Conservation (phyloP, 1,140 invertebrate genomes). For the Drosophila lowei region DNA sequence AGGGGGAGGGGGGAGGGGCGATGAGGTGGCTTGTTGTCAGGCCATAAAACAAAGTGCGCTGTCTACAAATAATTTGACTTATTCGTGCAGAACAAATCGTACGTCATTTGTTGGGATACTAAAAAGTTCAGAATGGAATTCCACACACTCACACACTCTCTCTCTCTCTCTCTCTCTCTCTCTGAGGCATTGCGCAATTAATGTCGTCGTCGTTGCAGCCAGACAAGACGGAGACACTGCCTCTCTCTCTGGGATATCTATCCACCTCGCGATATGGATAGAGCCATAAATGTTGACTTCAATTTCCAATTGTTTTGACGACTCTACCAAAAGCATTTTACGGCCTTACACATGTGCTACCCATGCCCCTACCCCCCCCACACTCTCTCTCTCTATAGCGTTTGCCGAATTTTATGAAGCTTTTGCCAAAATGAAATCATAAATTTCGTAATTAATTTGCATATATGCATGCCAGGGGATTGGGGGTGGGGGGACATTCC, state of each 20-base stretch:
- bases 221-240: slow-evolving; percentile 36
- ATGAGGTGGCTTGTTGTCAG: slow-evolving; percentile 62
- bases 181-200: slow-evolving; percentile 65
- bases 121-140: slow-evolving; percentile 53
- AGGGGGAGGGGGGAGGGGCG: background rate
- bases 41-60: slow-evolving; percentile 76
- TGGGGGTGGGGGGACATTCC: slow-evolving; percentile 10
- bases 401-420: slow-evolving; percentile 15
- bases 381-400: background rate
- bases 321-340: slow-evolving; percentile 55
- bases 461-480: slow-evolving; percentile 31
- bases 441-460: slow-evolving; percentile 80
- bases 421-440: slow-evolving; percentile 66
- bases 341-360: slow-evolving; percentile 71
- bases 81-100: slow-evolving; percentile 80
- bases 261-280: slow-evolving; percentile 44
- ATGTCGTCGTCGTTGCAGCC: slow-evolving; percentile 55
- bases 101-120: slow-evolving; percentile 77
- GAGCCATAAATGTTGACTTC: slow-evolving; percentile 73
- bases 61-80: slow-evolving; percentile 80
- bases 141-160: background rate
- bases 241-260: slow-evolving; percentile 5
- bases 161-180: background rate
- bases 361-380: no score
- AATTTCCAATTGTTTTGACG: slow-evolving; percentile 56